These are phyloP conservation scores for Drepana falcataria DNA, from an alignment of 2,888 invertebrate genomes.

Conservation along the genomic window DNA sequence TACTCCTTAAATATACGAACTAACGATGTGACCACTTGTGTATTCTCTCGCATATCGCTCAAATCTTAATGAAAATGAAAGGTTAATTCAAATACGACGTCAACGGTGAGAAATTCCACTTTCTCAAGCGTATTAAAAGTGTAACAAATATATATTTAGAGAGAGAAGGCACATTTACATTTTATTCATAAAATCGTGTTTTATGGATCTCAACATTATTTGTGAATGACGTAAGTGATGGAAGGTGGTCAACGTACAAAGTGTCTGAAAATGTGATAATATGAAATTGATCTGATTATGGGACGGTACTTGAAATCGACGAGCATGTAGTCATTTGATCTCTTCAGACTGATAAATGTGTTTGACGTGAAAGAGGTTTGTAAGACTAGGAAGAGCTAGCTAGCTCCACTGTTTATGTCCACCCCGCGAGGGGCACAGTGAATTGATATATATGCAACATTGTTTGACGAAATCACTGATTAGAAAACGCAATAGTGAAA, in stretches of 20 bases:
- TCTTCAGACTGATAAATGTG: too few relatives aligned
- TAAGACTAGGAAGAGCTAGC: too few relatives aligned
- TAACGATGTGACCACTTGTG: background rate
- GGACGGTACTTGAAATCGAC: too few relatives aligned
- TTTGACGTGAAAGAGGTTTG: too few relatives aligned
- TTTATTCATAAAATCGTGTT: background rate
- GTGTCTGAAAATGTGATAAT: too few relatives aligned
- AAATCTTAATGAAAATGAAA: background rate
- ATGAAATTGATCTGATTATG: too few relatives aligned
- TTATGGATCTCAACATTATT: too few relatives aligned
- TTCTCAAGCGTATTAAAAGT: slow-evolving; percentile 19
- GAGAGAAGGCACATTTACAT: background rate
- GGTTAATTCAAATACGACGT: background rate
- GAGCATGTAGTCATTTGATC: too few relatives aligned
- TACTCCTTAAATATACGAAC: background rate
- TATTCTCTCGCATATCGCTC: background rate
- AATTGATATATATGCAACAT: background rate
- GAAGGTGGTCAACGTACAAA: too few relatives aligned
- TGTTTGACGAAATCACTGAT: background rate
- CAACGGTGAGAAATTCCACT: slow-evolving; percentile 17
- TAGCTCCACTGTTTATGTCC: too few relatives aligned
- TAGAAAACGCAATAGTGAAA: background rate
- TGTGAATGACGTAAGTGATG: too few relatives aligned
- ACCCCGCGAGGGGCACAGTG: too few relatives aligned
- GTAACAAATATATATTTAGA: slow-evolving; percentile 3